Conservation (phyloP, 1,140 invertebrate species). For the Euura saliciscinereae region DNA sequence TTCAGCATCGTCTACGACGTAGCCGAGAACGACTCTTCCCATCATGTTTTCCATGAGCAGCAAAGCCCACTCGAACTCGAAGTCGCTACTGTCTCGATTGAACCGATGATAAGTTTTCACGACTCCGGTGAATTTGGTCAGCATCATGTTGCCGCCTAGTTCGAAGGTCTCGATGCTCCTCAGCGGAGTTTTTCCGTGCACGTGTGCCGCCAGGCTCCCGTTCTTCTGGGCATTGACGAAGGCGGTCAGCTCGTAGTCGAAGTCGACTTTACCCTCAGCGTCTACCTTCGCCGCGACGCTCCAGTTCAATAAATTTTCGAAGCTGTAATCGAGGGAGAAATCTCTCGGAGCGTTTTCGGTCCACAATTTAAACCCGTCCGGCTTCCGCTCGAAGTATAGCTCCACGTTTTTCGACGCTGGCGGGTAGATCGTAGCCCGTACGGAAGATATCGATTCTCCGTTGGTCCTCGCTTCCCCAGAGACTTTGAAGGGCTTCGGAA, state of each 20-base stretch:
- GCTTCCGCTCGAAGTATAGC: constrained; percentile 34
- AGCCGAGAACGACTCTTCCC: constrained; percentile 29
- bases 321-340: constrained; percentile 32
- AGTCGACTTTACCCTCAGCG: no score
- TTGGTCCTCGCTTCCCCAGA: constrained; percentile 19
- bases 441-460: constrained; percentile 12
- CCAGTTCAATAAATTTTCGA: constrained; percentile 49
- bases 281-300: constrained; percentile 24
- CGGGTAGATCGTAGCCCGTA: constrained; percentile 26
- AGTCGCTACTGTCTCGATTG: constrained; percentile 36
- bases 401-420: constrained; percentile 14
- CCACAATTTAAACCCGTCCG: constrained; percentile 28
- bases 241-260: constrained; percentile 34
- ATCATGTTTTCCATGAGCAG: constrained; percentile 43
- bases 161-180: constrained; percentile 36
- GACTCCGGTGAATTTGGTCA: constrained; percentile 36
- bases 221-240: constrained; percentile 47
- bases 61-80: constrained; percentile 39
- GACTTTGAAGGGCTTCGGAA: constrained; percentile 27
- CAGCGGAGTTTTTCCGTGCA: constrained; percentile 41
- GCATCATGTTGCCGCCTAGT: constrained; percentile 40
- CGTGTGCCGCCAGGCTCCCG: constrained; percentile 42
- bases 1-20: constrained; percentile 44
- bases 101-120: constrained; percentile 36
- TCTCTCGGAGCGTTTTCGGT: constrained; percentile 27